Conservation (phyloP, 37 sponge, comb jelly and placozoan species). For the Theonella swinhoei region DNA sequence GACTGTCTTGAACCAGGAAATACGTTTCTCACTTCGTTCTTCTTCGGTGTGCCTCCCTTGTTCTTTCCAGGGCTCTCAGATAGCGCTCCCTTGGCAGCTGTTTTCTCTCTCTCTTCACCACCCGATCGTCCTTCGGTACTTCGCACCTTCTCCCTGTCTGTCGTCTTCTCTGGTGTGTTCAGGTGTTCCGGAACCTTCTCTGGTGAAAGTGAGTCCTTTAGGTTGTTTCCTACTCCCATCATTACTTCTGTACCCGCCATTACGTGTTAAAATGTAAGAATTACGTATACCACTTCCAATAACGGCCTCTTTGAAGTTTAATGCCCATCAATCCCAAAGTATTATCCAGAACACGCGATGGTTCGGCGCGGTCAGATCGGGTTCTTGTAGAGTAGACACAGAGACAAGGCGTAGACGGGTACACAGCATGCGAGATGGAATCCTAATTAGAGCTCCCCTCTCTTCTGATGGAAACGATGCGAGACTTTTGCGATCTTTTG, state of each 20-base stretch:
- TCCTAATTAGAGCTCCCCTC: slow-evolving; percentile 8
- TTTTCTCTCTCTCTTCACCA: not conserved
- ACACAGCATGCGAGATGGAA: not conserved
- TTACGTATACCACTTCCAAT: too few species aligned
- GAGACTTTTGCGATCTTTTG: not conserved
- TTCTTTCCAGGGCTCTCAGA: not conserved
- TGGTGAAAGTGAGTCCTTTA: not conserved
- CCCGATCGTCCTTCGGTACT: not conserved
- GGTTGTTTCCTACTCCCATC: not conserved
- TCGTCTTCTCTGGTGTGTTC: not conserved
- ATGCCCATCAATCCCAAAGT: too few species aligned
- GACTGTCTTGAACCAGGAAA: not conserved
- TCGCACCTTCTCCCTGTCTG: not conserved
- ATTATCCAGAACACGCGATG: too few species aligned
- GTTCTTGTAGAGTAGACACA: not conserved
- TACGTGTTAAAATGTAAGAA: too few species aligned
- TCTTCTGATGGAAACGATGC: too few species aligned
- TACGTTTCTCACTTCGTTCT: not conserved
- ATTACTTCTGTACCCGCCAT: not conserved
- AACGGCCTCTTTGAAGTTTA: too few species aligned
- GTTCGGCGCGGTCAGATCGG: too few species aligned
- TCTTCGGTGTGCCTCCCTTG: not conserved
- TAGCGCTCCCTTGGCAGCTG: too few species aligned
- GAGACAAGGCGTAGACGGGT: not conserved
- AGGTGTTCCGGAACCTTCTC: not conserved